Evolutionary conservation across 2,888 invertebrate genomes (phyloP).

Genomic region (Apamea epomidion): DNA sequence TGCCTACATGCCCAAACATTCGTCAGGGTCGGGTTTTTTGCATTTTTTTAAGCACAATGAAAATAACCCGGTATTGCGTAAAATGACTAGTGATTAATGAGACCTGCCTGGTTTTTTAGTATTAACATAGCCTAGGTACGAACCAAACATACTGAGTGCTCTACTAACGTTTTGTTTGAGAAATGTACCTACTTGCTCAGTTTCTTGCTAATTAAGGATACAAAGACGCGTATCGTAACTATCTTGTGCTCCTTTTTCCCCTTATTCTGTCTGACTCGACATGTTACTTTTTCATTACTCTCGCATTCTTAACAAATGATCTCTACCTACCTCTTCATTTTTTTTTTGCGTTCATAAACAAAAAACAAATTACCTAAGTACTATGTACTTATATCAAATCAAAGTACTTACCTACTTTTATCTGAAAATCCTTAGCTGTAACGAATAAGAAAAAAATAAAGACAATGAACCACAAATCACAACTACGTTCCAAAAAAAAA

Average conservation of each 20-base stretch:
- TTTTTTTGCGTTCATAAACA: constrained; percentile 9
- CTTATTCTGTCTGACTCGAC: constrained; percentile 20
- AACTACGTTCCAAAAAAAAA: constrained; percentile 1
- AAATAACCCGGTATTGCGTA: constrained; percentile 34
- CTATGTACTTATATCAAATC: not conserved
- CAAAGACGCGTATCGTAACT: constrained; percentile 40
- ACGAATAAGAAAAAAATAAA: not conserved
- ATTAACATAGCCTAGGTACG: constrained; percentile 8
- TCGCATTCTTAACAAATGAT: constrained; percentile 31
- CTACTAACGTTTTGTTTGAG: constrained; percentile 52
- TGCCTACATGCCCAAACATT: constrained; percentile 44
- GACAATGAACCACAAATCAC: constrained; percentile 1
- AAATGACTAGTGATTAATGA: constrained; percentile 23
- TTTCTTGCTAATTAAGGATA: constrained; percentile 61
- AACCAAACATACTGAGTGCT: constrained; percentile 9
- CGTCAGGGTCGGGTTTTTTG: constrained; percentile 20
- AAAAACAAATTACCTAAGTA: not conserved
- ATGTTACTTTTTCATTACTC: constrained; percentile 47
- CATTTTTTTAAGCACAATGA: constrained; percentile 9
- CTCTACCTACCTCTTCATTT: not conserved
- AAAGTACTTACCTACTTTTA: not conserved
- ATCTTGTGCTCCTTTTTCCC: constrained; percentile 38
- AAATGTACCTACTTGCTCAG: constrained; percentile 39
- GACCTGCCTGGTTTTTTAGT: constrained; percentile 1
- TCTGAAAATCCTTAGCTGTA: not conserved